Evolutionary conservation across 2,797 vertebrate genomes (phyloP).

Genomic region (Mareca strepera): DNA sequence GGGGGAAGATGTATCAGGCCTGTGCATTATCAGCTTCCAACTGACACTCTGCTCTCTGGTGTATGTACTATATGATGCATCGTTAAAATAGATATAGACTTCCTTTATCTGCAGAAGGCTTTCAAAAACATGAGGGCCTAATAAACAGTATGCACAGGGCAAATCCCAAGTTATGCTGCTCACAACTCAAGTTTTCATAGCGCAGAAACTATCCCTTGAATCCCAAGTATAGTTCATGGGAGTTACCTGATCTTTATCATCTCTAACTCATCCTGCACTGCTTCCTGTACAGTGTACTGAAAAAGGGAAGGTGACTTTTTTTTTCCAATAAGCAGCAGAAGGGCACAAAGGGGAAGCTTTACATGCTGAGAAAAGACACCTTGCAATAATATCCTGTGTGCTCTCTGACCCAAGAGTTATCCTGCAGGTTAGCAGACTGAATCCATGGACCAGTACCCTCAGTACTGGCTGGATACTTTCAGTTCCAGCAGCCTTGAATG

Average conservation of each 20-base stretch:
- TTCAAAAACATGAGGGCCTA: background rate
- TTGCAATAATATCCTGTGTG: background rate
- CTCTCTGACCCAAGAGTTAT: background rate
- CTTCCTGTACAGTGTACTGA: background rate
- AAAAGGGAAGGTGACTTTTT: background rate
- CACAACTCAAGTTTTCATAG: background rate
- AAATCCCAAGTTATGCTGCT: background rate
- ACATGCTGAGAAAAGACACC: background rate
- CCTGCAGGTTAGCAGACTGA: background rate
- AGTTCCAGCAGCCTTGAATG: background rate
- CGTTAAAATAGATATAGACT: background rate
- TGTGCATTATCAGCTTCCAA: background rate
- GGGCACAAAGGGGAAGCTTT: background rate
- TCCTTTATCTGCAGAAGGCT: background rate
- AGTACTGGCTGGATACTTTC: background rate
- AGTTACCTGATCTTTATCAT: background rate
- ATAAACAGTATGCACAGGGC: background rate
- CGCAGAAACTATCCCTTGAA: background rate
- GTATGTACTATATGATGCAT: background rate
- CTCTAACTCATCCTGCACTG: background rate
- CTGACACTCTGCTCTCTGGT: background rate
- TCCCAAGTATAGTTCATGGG: background rate
- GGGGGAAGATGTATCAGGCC: background rate
- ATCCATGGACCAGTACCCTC: background rate
- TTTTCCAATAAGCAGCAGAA: background rate